Evolutionary conservation across 2,113 vertebrate genomes (phyloP), one percentile per base, ranked within the genome.

Genomic region (Arvicanthis niloticus): DNA sequence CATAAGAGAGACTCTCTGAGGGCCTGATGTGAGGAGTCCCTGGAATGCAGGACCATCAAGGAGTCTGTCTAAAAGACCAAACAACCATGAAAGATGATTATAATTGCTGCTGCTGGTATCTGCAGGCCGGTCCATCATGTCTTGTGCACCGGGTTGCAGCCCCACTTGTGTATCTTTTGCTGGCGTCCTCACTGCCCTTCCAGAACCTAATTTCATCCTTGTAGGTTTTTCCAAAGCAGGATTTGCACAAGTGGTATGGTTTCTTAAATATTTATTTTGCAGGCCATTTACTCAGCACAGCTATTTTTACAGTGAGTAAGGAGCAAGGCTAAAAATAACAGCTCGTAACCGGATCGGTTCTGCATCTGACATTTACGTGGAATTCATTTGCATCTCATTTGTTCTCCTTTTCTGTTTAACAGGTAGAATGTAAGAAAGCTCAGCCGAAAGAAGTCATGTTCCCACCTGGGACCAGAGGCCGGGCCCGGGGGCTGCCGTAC

Each of bases 381-480:
- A 98, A 99, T 99, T 98, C 98, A 98, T 99, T 99, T 99, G 98
- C 99, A 99, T 99, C 98, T 99, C 98, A 99, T 98, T 98, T 98
- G 98, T 98, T 96, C 95, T 9, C 98, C 96, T 98, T 98, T 98
- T 98, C 98, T 98, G 98, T 98, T 98, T 98, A 98, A 99, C 99
- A 99, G 99, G 99, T 99, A 99, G 99, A 99, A 99, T 99, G 99
- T 99, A 99, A 99, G 99, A 99, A 99, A 99, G 99, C 99, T 98
- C 99, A 99, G 98, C 99, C 99, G 98, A 99, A 99, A 98, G 99
- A 99, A 99, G 99, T 99, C 98, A 99, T 99, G 99, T 99, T 99
- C 99, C 99, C 99, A 92, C 99, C 99, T 94, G 99, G 99, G 98
- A 99, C 99, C 76, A 99, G 99, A 98, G 99, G 99, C 96, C 99